A percentile compares a stretch with the other conserved stretches of the same genome.
Evolutionary conservation across 1,140 invertebrate genomes (phyloP).

Genomic region (Bicyclus anynana): DNA sequence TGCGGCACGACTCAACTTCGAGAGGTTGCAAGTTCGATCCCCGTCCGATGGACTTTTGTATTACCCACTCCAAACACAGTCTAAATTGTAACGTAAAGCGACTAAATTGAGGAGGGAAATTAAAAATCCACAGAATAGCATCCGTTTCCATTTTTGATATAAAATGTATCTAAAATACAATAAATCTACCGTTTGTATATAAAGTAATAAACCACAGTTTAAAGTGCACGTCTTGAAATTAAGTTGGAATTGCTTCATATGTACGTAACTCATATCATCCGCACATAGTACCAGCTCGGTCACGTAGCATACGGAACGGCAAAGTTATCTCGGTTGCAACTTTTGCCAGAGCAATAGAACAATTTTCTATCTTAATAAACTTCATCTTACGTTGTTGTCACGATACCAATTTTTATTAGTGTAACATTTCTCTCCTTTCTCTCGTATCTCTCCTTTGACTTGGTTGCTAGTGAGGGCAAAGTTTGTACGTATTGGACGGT

Average conservation of each 20-base stretch:
- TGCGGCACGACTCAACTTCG: too few species aligned
- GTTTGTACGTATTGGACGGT: background rate
- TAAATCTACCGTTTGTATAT: too few species aligned
- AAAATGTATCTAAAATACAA: too few species aligned
- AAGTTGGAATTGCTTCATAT: slow-evolving; percentile 21
- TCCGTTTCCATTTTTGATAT: too few species aligned
- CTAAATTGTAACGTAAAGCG: too few species aligned
- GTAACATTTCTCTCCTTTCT: slow-evolving; percentile 15
- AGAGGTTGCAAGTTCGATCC: too few species aligned
- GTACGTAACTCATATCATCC: slow-evolving; percentile 14
- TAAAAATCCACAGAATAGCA: too few species aligned
- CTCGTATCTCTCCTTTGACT: too few species aligned
- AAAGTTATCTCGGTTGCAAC: slow-evolving; percentile 27
- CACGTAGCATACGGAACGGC: slow-evolving; percentile 18
- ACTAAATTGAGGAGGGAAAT: too few species aligned
- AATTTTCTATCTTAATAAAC: slow-evolving; percentile 31
- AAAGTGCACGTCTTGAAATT: slow-evolving; percentile 16
- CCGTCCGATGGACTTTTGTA: too few species aligned
- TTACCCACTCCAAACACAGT: too few species aligned
- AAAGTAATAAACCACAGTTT: background rate
- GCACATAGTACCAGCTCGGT: slow-evolving; percentile 15
- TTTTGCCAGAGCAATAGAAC: slow-evolving; percentile 26
- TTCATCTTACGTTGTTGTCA: slow-evolving; percentile 26
- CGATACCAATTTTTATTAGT: slow-evolving; percentile 28
- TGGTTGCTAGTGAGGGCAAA: background rate